These are phyloP conservation scores for Sceloporus tristichus DNA, from an alignment of 2,113 vertebrate genomes.

Conservation along the genomic window DNA sequence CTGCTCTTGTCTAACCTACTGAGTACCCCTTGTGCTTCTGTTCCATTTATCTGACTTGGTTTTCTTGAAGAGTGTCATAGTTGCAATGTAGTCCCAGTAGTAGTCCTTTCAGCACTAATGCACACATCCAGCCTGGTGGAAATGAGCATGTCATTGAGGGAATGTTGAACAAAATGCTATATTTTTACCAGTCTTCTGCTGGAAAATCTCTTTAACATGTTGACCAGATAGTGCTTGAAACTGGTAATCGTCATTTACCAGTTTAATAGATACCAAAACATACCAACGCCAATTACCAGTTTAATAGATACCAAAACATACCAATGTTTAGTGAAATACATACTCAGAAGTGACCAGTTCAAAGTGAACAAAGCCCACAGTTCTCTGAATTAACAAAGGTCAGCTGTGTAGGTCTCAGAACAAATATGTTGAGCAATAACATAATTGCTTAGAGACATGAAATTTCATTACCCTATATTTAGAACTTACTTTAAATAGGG, in stretches of 20 bases:
- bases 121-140: neutral
- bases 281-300: neutral
- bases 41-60: neutral
- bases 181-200: neutral
- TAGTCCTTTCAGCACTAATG: neutral
- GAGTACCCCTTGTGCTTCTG: neutral
- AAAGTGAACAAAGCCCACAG: constrained; percentile 52
- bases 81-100: neutral
- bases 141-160: neutral
- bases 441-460: constrained; percentile 61
- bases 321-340: constrained; percentile 53
- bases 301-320: constrained; percentile 13
- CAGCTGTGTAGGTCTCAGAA: constrained; percentile 51
- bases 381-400: constrained; percentile 43
- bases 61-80: neutral
- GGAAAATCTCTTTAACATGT: constrained; percentile 5
- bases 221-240: constrained; percentile 36
- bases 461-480: constrained; percentile 61
- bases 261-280: constrained; percentile 2
- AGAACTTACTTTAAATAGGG: constrained; percentile 50
- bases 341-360: constrained; percentile 54
- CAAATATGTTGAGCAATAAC: constrained; percentile 58
- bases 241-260: constrained; percentile 40
- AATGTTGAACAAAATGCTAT: neutral
- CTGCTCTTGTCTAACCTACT: neutral